phyloP scores from a whole-genome alignment of 2,797 vertebrate species.

The Darevskia mixta region DNA sequence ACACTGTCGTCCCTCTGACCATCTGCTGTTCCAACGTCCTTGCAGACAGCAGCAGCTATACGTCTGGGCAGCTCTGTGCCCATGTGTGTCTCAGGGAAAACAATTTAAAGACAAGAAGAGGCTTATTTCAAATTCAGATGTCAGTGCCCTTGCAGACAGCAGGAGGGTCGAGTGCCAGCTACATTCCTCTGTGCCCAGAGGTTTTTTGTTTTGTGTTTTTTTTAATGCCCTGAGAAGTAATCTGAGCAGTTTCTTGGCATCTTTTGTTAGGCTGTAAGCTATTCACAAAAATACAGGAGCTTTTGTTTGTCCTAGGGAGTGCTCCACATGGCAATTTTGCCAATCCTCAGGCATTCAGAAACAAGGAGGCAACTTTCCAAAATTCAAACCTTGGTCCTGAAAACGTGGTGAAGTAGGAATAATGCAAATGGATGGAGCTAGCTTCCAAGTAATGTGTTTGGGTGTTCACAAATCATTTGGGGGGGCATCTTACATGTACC shows the following conservation, averaged over 20 bases:
- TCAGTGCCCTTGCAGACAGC: conserved; percentile 58
- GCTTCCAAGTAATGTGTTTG: not conserved
- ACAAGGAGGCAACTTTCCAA: conserved; percentile 9
- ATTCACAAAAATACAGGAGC: conserved; percentile 23
- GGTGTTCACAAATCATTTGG: not conserved
- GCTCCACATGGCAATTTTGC: not conserved
- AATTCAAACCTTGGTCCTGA: not conserved
- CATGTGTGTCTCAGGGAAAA: not conserved
- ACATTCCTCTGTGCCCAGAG: conserved; percentile 12
- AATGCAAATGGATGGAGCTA: not conserved
- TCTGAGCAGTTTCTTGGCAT: conserved; percentile 1
- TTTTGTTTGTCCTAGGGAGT: conserved; percentile 13
- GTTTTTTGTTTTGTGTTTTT: not conserved
- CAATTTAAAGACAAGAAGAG: conserved; percentile 60
- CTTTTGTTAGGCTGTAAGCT: conserved; percentile 11
- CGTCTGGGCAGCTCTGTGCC: conserved; percentile 64
- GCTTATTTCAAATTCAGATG: conserved; percentile 53
- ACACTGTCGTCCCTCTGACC: conserved; percentile 45
- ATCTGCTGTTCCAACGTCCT: conserved; percentile 70
- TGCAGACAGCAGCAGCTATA: conserved; percentile 51
- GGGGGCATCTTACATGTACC: too few species aligned
- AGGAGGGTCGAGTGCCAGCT: conserved; percentile 8
- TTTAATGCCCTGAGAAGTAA: conserved; percentile 7
- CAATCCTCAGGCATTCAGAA: conserved; percentile 8
- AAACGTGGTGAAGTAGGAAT: not conserved